A percentile compares a stretch with the other conserved stretches of the same genome.
Evolutionary conservation across 2,888 invertebrate species (phyloP).

Genomic region (Eretmocerus hayati): DNA sequence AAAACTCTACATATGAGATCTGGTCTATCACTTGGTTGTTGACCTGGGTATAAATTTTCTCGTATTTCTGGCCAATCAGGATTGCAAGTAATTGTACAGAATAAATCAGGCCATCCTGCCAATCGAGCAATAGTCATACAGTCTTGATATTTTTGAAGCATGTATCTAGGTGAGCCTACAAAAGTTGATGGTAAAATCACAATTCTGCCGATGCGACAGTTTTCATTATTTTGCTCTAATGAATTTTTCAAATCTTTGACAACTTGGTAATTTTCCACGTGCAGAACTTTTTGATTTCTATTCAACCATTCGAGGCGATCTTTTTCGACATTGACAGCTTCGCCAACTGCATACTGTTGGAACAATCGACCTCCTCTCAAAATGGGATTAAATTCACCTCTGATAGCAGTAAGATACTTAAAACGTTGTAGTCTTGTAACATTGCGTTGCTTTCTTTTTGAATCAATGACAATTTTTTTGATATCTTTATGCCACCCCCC

Average conservation of each 20-base stretch:
- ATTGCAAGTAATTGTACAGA: conserved; percentile 17
- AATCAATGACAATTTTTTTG: too few relatives aligned
- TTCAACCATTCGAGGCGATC: conserved; percentile 20
- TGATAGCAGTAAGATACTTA: conserved; percentile 2
- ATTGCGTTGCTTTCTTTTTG: too few relatives aligned
- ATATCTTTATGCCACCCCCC: background rate
- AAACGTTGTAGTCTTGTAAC: background rate
- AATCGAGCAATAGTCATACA: conserved; percentile 19
- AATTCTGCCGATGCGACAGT: conserved; percentile 30
- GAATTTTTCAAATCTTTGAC: conserved; percentile 29
- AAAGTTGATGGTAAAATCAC: conserved; percentile 40
- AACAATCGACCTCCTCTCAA: conserved; percentile 17
- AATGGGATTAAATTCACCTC: conserved; percentile 8
- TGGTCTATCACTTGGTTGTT: too few relatives aligned
- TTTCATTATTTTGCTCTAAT: conserved; percentile 23
- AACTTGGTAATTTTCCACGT: conserved; percentile 25
- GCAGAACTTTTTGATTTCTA: conserved; percentile 19
- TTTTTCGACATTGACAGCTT: conserved; percentile 30
- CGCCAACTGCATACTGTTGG: conserved; percentile 22
- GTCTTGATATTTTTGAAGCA: conserved; percentile 36
- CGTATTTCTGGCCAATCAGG: conserved; percentile 17
- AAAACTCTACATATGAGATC: conserved; percentile 14
- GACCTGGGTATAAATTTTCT: conserved; percentile 13
- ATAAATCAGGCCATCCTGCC: conserved; percentile 8
- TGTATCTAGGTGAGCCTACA: conserved; percentile 34